These are phyloP conservation scores for Oreochromis tanganicae DNA, from an alignment of 2,113 vertebrate species.

Conservation along the genomic window DNA sequence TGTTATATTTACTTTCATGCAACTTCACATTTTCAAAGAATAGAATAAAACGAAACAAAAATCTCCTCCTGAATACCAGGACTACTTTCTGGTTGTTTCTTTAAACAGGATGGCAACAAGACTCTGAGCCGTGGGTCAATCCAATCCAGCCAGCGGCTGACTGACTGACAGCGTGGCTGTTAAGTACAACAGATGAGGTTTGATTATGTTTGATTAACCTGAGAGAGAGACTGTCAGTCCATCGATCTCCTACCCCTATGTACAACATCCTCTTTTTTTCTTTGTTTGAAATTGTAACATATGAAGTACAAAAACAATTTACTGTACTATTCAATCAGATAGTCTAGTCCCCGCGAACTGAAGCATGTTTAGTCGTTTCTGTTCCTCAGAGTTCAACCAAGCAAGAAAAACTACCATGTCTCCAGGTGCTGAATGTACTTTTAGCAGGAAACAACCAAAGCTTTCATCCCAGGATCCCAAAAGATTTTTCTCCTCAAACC, in stretches of 20 bases:
- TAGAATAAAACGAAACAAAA: neutral
- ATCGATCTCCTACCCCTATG: slow-evolving; percentile 30
- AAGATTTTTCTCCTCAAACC: neutral
- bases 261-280: slow-evolving; percentile 38
- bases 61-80: neutral
- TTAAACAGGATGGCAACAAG: neutral
- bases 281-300: neutral
- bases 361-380: slow-evolving; percentile 1
- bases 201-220: slow-evolving; percentile 54
- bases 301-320: slow-evolving; percentile 13
- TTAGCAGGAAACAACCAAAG: neutral
- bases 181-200: slow-evolving; percentile 46
- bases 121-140: neutral
- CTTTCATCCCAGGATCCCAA: neutral
- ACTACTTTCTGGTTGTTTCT: neutral
- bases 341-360: slow-evolving; percentile 25
- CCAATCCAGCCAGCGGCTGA: neutral
- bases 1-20: neutral
- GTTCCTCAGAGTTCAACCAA: neutral
- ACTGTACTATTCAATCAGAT: neutral
- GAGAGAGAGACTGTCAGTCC: slow-evolving; percentile 51
- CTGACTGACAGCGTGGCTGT: slow-evolving; percentile 12
- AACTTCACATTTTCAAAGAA: slow-evolving; percentile 10
- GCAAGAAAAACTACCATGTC: neutral
- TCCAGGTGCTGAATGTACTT: neutral